These are phyloP conservation scores for Ciconia boyciana DNA, from an alignment of 2,113 vertebrate genomes.

Conservation along the genomic window DNA sequence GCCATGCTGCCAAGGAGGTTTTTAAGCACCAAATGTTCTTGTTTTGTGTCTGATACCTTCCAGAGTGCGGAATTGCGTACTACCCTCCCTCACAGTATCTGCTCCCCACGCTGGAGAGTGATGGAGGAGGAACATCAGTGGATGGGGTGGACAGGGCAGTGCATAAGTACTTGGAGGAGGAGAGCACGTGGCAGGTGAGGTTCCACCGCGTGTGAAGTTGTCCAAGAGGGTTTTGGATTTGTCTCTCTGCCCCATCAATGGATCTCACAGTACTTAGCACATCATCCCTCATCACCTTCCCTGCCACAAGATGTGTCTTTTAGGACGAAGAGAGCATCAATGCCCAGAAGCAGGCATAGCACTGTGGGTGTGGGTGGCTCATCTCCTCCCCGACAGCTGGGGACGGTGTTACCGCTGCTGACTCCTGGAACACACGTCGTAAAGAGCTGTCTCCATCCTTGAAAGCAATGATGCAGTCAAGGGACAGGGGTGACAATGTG, in stretches of 20 bases:
- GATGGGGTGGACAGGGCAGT: constrained; percentile 74
- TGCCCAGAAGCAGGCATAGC: neutral
- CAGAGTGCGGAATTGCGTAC: constrained; percentile 88
- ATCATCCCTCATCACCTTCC: neutral
- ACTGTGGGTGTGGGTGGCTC: neutral
- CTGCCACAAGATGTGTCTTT: neutral
- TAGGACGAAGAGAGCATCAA: neutral
- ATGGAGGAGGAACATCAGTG: constrained; percentile 42
- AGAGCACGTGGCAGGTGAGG: constrained; percentile 84
- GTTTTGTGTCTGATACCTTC: constrained; percentile 2
- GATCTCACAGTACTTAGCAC: neutral
- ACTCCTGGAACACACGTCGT: neutral
- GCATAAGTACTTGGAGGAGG: constrained; percentile 52
- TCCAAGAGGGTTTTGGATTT: neutral
- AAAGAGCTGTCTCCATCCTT: neutral
- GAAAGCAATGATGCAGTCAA: neutral
- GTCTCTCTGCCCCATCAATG: neutral
- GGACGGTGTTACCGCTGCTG: neutral
- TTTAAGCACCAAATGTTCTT: neutral
- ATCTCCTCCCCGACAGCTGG: neutral
- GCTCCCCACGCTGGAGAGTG: constrained; percentile 79
- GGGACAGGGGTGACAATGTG: neutral
- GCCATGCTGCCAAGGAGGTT: neutral
- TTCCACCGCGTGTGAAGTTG: neutral
- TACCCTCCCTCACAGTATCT: constrained; percentile 87